Conservation (phyloP, 2,888 invertebrate species). For the Cerceris ruficornis region DNA sequence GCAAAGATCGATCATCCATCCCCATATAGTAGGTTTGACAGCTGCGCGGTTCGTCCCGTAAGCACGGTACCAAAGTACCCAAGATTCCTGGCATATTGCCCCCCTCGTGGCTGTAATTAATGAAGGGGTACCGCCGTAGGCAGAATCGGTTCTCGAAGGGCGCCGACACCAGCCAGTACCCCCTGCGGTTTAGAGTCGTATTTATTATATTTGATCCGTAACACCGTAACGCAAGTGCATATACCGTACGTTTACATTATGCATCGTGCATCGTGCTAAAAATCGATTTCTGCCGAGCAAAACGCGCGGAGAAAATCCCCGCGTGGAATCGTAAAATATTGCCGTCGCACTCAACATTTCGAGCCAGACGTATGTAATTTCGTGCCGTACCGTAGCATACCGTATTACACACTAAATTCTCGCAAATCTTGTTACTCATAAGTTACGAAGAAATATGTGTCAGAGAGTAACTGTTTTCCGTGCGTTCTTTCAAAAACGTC, state of each 20-base stretch:
- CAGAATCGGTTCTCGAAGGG: conserved; percentile 30
- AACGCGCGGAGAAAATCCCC: conserved; percentile 36
- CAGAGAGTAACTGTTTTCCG: no score
- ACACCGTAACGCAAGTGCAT: conserved; percentile 45
- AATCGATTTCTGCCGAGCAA: conserved; percentile 47
- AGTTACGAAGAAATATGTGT: no score
- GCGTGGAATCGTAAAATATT: conserved; percentile 19
- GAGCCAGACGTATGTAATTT: neutral
- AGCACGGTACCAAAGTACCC: conserved; percentile 59
- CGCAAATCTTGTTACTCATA: no score
- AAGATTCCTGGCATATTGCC: conserved; percentile 70
- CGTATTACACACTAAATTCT: neutral
- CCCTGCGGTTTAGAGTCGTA: conserved; percentile 44
- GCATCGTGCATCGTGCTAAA: conserved; percentile 31
- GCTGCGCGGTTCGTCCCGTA: conserved; percentile 59
- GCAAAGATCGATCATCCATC: conserved; percentile 53
- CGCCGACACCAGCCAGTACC: conserved; percentile 8
- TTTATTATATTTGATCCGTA: conserved; percentile 62
- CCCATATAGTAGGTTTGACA: conserved; percentile 49
- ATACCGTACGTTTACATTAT: conserved; percentile 48
- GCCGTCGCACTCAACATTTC: neutral
- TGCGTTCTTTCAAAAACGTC: no score
- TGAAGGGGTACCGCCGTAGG: conserved; percentile 67
- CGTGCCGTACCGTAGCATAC: neutral
- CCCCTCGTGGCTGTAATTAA: conserved; percentile 72